Percentiles rank a stretch among this genome's conserved stretches.
Conservation (phyloP, 2,888 invertebrate genomes). For the Marronus borbonicus region DNA sequence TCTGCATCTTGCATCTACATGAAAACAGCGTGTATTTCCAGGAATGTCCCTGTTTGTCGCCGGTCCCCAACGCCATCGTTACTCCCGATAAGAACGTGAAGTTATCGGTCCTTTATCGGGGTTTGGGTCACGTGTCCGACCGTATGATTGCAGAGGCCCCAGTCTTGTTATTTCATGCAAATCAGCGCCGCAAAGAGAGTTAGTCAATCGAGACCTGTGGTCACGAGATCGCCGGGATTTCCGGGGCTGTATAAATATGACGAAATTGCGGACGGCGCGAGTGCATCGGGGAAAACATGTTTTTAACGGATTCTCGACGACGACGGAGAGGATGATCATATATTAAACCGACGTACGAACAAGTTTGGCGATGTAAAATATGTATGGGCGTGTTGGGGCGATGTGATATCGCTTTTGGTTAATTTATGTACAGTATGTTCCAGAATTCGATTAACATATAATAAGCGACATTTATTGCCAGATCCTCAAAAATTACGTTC, state of each 20-base stretch:
- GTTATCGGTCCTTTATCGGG: conserved; percentile 63
- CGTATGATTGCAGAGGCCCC: conserved; percentile 60
- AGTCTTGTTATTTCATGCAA: conserved; percentile 66
- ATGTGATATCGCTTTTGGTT: neutral
- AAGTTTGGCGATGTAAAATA: conserved; percentile 25
- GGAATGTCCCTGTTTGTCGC: conserved; percentile 54
- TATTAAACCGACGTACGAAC: conserved; percentile 31
- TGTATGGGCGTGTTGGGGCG: neutral
- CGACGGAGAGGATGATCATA: conserved; percentile 9
- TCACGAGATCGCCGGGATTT: conserved; percentile 54
- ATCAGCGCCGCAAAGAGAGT: conserved; percentile 59
- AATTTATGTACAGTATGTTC: neutral
- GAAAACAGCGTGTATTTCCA: conserved; percentile 57
- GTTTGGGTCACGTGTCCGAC: conserved; percentile 61
- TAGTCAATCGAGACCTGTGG: conserved; percentile 60
- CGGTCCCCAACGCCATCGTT: conserved; percentile 15
- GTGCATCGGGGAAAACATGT: conserved; percentile 42
- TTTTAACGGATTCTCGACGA: conserved; percentile 37
- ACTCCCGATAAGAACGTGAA: conserved; percentile 42
- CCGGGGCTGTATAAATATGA: conserved; percentile 42
- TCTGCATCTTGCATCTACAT: conserved; percentile 58
- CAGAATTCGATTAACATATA: too few relatives aligned
- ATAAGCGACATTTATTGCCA: too few relatives aligned
- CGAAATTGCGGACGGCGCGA: conserved; percentile 36
- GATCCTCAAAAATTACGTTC: too few relatives aligned